Conservation (phyloP, 2,797 vertebrate species). For the Acipenser ruthenus region DNA sequence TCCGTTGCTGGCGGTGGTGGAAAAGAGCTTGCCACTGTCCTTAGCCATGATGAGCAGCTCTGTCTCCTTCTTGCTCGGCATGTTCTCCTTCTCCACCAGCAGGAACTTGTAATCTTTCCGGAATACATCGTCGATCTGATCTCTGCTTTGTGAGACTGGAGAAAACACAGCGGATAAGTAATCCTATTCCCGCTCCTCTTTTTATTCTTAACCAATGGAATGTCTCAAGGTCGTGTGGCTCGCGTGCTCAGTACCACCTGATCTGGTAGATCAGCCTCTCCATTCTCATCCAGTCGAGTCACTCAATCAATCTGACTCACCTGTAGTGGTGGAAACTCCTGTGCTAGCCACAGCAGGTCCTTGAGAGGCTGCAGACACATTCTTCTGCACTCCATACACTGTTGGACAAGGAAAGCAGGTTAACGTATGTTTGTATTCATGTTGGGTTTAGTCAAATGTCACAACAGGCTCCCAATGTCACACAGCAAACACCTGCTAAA, state of each 20-base stretch:
- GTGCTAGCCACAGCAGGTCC: conserved; percentile 42
- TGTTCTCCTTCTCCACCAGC: conserved; percentile 77
- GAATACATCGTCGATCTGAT: conserved; percentile 58
- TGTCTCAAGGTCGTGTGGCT: no score
- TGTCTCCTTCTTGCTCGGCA: conserved; percentile 72
- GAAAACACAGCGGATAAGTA: neutral
- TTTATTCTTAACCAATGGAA: neutral
- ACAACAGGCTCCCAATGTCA: no score
- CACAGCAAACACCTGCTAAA: neutral
- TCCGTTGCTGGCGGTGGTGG: conserved; percentile 41
- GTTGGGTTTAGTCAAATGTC: no score
- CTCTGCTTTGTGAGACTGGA: conserved; percentile 41
- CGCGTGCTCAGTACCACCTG: no score
- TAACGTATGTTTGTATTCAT: no score
- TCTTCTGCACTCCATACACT: conserved; percentile 82
- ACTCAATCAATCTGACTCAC: conserved; percentile 42
- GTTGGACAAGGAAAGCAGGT: conserved; percentile 26
- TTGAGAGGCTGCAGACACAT: conserved; percentile 56
- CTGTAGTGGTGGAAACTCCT: conserved; percentile 50
- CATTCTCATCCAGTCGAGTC: neutral
- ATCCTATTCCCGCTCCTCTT: neutral
- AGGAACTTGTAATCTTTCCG: conserved; percentile 82
- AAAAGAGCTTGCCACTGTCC: conserved; percentile 84
- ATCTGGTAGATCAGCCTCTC: neutral
- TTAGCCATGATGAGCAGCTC: conserved; percentile 80